Base-by-base conservation (phyloP, 1,140 invertebrate genomes). In the Steinernema khuongi region DNA sequence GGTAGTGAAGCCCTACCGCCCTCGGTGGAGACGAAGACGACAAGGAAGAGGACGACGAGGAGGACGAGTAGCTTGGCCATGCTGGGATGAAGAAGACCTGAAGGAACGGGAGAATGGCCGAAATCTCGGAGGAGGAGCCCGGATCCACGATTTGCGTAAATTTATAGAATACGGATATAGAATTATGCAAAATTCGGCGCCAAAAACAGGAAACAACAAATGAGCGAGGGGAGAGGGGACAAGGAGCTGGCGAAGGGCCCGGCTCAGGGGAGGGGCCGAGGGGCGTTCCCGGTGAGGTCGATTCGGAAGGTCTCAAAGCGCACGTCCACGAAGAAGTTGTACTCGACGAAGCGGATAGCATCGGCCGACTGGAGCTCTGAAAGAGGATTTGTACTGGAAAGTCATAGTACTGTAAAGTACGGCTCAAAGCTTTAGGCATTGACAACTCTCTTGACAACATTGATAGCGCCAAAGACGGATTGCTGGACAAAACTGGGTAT, bases 241-340 rank as follows among this genome's bases (percentile, higher is more conserved):
- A 14, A 14, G 7, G 4, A 26, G 50, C 2, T 60, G 7, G 22
- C 4, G 2, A 60, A 14, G 50, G 26, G 19, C n/a, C 36, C 36
- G 36, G 36, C n/a, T 41, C 7, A 41, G n/a, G 36, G 36, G 36
- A n/a, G 7, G 19, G 50, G 50, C 22, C 14, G 50, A 60, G 50
- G 22, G 50, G 50, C 50, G 50, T 60, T 60, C 7, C 50, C 50
- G 19, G 26, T 22, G 19, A 22, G 7, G 50, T 60, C 50, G 50
- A 60, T 60, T 60, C 50, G 50, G 19, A 60, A 60, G 4, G 50
- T 60, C 26, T 60, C 50, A 22, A 60, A 60, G 50, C 50, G 50
- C 50, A 60, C 50, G 50, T 60, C 50, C 11, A 60, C 50, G 50
- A 60, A 60, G 50, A 60, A 60, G 50, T 60, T 26, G 50, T 60